Evolutionary conservation across 1,140 invertebrate genomes (phyloP), one percentile per base, ranked within the genome.

Genomic region (Scaptomyza pallida): DNA sequence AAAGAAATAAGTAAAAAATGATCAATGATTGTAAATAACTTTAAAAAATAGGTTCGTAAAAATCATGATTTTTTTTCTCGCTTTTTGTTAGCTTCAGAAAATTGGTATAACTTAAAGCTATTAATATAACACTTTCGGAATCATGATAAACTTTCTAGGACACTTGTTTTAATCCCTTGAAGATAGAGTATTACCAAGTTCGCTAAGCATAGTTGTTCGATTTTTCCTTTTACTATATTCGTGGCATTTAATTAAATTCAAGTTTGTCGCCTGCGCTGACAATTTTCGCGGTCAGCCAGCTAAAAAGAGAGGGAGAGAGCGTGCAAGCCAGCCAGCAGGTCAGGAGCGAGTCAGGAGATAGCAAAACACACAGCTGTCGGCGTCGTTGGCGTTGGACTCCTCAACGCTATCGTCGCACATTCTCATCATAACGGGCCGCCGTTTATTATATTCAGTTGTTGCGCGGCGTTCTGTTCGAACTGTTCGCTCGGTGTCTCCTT

Each of bases 221-320:
- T 78, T 74, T 54, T 37, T 30, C 26, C 43, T 17, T 50, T 16
- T 23, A 21, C 35, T 71, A 63, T 62, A 63, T 62, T 44, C 21
- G 45, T 75, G 70, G 10, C 61, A 68, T 86, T 78, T 86, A 81
- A 88, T 86, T 88, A 78, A 88, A 81, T 88, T 86, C 81, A 88
- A 86, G 74, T 81, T 88, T 86, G 82, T 86, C 81, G 74, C 73
- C 80, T 67, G 74, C 70, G 44, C 56, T 77, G 77, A 68, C 67
- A 82, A 64, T 75, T 75, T 88, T 86, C 77, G 77, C 73, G 81
- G 81, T 78, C 82, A 81, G 50, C 45, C n/a, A 45, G 64, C 47
- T 19, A 30, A 35, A 48, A 17, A 41, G 54, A 56, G 61, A 37
- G 30, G 55, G 56, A 69, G 55, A 65, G 57, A 43, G 69, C 17